Evolutionary conservation across 2,888 invertebrate genomes (phyloP), one percentile per base, ranked within the genome.

Genomic region (Nudaria mundana): DNA sequence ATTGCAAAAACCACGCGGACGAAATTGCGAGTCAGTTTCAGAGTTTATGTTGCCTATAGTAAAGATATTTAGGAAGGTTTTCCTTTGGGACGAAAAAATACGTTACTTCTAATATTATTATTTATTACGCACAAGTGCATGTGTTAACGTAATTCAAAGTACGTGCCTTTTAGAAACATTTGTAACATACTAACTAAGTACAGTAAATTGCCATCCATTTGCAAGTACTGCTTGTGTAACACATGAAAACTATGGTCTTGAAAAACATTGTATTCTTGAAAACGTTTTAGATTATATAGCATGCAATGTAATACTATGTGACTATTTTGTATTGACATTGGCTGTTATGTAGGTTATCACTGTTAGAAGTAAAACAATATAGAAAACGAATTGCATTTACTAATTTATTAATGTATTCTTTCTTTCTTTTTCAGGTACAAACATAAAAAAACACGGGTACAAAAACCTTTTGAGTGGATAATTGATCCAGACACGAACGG

Each of bases 401-500:
- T n/a, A n/a, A n/a, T n/a, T n/a, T n/a, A 24, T 14, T 33, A 29
- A 33, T 30, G 22, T 12, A 47, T 44, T 48, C 48, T 25, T 12
- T 63, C 57, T 62, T 65, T 66, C 79, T 55, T 66, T 85, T 81
- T 40, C 83, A 86, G 86, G 77, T 82, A 71, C 51, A 70, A 72
- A 73, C 67, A 71, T 15, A 60, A 46, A 51, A 67, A 74, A 71
- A 75, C 65, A 74, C n/a, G n/a, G n/a, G n/a, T n/a, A n/a, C 66
- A 61, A 44, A 44, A 74, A 71, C 63, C 75, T 66, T 60, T 61
- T 41, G 39, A 51, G 62, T 57, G 68, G 76, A 79, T 76, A 76
- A 69, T 73, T 81, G 81, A 84, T 86, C 86, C 69, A 85, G 74
- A 77, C 72, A 76, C 71, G 65, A 61, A 50, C 72, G 63, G 62